Base-by-base conservation (phyloP, 2,797 vertebrate species). In the Phrynocephalus forsythii region DNA sequence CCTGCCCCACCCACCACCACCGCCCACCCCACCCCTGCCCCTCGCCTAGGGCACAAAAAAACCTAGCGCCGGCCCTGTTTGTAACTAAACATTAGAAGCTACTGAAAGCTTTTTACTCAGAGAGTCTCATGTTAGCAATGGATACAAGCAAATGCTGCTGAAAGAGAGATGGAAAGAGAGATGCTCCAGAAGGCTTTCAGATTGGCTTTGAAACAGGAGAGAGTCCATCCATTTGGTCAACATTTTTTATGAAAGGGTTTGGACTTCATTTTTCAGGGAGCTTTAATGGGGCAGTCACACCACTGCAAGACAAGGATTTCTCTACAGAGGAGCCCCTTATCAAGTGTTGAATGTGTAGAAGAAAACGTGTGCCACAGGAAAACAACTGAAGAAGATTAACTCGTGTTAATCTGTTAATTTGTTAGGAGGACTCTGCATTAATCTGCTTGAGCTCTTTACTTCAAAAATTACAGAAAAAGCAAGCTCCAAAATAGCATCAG, bases 391-490 rank as follows among this genome's bases (percentile, higher is more conserved):
- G 93, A 56, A 93, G 7, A 52, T 87, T 56, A 89, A 92, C 52
- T 56, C 52, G 2, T 56, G 52, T 56, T 56, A 56, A 56, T 56
- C 9, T 56, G 44, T 71, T 69, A 94, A 75, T 90, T 89, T 91
- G 48, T 79, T 90, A 86, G 89, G 90, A 89, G 95, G 80, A 87
- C 85, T 71, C 1, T 88, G 82, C 91, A 91, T 86, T 76, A 82
- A 88, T 89, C 15, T 79, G 90, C 90, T 80, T 81, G 79, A 89
- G 86, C 79, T 95, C 30, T 3, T 92, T 95, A 94, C 92, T 92
- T 95, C 86, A 88, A 94, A 44, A 92, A 95, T 89, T 85, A 91
- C 86, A 93, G 90, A 93, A 56, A 89, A 89, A 90, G 76, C 56
- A 13, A 48, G 85, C 86, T 94, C 90, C 88, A 95, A 94, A 94